Evolutionary conservation across 2,113 vertebrate species (phyloP).

Genomic region (mouse (Mus musculus)): DNA sequence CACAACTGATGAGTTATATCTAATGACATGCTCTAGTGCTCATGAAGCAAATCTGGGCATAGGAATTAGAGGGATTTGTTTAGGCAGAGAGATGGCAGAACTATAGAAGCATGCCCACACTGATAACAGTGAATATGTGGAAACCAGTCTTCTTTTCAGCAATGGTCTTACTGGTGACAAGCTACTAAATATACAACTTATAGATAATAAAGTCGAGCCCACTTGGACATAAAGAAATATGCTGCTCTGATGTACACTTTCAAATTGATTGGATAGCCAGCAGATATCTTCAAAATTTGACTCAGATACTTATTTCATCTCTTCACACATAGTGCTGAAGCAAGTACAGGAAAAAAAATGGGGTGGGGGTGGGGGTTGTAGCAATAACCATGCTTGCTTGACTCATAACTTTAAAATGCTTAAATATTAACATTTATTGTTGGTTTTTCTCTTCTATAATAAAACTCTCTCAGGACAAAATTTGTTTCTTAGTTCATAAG

Average conservation of each 20-base stretch:
- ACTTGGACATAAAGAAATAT: neutral
- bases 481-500: neutral
- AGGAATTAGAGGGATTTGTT: conserved; percentile 44
- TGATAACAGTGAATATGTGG: neutral
- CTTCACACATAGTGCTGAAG: neutral
- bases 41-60: conserved; percentile 53
- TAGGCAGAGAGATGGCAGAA: neutral
- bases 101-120: fast-evolving
- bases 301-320: neutral
- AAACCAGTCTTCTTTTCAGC: neutral
- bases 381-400: neutral
- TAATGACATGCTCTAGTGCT: conserved; percentile 71
- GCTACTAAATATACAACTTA: conserved; percentile 33
- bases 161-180: neutral
- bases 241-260: neutral
- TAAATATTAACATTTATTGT: neutral
- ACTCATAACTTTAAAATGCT: neutral
- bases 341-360: neutral
- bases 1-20: conserved; percentile 77
- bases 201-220: neutral
- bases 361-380: neutral
- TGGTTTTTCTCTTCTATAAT: neutral
- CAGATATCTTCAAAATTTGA: neutral
- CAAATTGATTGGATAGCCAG: neutral
- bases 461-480: neutral